Evolutionary conservation across 2,113 vertebrate species (phyloP), one percentile per base, ranked within the genome.

Genomic region (Balaenoptera acutorostrata): DNA sequence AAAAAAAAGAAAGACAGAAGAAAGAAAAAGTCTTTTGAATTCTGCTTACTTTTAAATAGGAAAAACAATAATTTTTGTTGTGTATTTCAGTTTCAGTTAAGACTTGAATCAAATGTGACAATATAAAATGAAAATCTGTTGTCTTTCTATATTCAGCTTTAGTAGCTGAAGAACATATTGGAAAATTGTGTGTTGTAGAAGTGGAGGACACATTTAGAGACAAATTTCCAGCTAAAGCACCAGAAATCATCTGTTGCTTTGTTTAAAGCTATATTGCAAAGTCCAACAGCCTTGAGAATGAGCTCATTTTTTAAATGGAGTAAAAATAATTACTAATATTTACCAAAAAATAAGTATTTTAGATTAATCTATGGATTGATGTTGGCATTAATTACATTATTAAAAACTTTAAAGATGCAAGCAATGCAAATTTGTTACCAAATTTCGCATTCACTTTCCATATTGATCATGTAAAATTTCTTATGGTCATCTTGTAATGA

Each of bases 101-200:
- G 86, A 87, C 41, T 95, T 93, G 57, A 96, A 97, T 97, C 46
- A 59, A 83, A 97, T 96, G 90, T 97, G 96, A 96, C 90, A 97
- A 94, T 96, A 83, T 95, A 95, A 95, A 94, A 90, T 93, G 81
- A 95, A 98, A 97, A 91, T 98, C 96, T 98, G 90, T 97, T 97
- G 61, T 91, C 71, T 91, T 94, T n/a, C 64, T 98, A 97, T 94
- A 96, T 97, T 97, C 82, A 97, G 84, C 61, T 78, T 68, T 74
- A 64, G 61, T 86, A 90, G 66, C 55, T 93, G n/a, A 96, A 85
- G 95, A 97, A 97, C 92, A 93, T 97, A 95, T 95, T 98, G 95
- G 88, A 86, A 96, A 88, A 74, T 64, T 93, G 33, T 71, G 57
- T 90, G 64, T 63, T 92, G 75, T 86, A 85, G n/a, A 97, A 94